phyloP scores from a whole-genome alignment of 2,888 invertebrate species.

The Artemia sinica region DNA sequence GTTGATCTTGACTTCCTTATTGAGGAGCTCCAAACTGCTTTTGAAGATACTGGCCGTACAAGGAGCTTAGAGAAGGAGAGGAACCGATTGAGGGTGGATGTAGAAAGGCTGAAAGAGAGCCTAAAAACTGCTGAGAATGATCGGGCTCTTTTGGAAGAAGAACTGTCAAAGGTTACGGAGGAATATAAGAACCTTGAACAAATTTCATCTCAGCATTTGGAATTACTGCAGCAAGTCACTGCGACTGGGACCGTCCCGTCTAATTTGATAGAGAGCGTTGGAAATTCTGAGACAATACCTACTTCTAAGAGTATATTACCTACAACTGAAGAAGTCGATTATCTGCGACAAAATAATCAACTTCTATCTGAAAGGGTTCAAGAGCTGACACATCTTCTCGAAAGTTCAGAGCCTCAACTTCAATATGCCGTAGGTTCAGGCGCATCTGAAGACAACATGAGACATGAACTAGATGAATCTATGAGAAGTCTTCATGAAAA shows the following conservation, averaged over 20 bases:
- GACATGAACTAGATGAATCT: slow-evolving; percentile 53
- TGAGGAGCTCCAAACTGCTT: not conserved
- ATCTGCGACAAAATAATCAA: slow-evolving; percentile 10
- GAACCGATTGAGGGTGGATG: not conserved
- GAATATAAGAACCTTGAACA: not conserved
- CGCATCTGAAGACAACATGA: slow-evolving; percentile 5
- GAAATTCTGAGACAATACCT: too few relatives aligned
- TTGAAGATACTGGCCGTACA: not conserved
- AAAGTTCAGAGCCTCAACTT: slow-evolving; percentile 9
- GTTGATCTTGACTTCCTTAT: not conserved
- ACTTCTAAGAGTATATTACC: too few relatives aligned
- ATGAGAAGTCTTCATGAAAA: slow-evolving; percentile 67
- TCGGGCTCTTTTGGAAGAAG: not conserved
- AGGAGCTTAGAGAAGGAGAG: slow-evolving; percentile 1
- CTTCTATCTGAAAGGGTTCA: slow-evolving; percentile 8
- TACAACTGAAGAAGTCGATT: not conserved
- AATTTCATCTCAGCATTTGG: not conserved
- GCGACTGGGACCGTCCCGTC: not conserved
- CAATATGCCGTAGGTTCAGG: not conserved
- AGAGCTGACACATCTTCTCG: not conserved
- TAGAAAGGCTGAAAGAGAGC: not conserved
- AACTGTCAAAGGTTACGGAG: not conserved
- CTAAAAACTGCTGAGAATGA: not conserved
- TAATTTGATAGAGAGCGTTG: too few relatives aligned
- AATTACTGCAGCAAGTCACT: not conserved